Evolutionary conservation across 2,113 vertebrate species (phyloP), one percentile per base, ranked within the genome.

Genomic region (Thunnus maccoyii): DNA sequence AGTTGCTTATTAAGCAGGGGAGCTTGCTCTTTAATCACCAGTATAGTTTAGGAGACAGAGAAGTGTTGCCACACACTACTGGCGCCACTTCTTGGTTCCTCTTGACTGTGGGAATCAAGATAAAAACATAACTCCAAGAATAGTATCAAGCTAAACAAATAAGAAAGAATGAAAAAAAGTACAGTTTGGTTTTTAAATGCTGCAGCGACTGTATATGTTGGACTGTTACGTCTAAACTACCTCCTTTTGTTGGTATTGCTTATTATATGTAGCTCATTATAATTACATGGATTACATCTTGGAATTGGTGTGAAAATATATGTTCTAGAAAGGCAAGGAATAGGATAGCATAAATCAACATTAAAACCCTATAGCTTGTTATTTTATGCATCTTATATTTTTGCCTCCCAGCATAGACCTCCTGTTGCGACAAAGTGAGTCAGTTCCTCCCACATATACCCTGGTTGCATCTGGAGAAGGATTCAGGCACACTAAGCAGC

Each of bases 21-120:
- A 78, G 30, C 66, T 72, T 17, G 80, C 79, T 86, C 87, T 82
- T 90, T 92, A 85, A 91, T 92, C 86, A 82, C 83, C 77, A 73
- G 51, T 32, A 80, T 85, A 76, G 76, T 73, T 77, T 5, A 64
- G 69, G 71, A 80, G 80, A 81, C 76, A 72, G 83, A 32, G 75
- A 67, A 56, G 51, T 63, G 70, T 74, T 78, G 58, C 75, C 52
- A 14, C 60, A 10, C 18, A 4, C 69, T 22, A 32, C 63, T 2
- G 22, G 55, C 11, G 25, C 11, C 60, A 52, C 55, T 41, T 50
- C 54, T 25, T 1, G 3, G n/a, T 5, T 51, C 60, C 22, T 73
- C 25, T 61, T 48, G 3, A 64, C 47, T 8, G n/a, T 2, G 1
- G 22, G 4, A 60, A 62, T 16, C 14, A 46, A 1, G 4, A 77